Percentiles rank a stretch among this genome's conserved stretches.
Evolutionary conservation across 2,113 vertebrate species (phyloP).

Genomic region (Mola mola): DNA sequence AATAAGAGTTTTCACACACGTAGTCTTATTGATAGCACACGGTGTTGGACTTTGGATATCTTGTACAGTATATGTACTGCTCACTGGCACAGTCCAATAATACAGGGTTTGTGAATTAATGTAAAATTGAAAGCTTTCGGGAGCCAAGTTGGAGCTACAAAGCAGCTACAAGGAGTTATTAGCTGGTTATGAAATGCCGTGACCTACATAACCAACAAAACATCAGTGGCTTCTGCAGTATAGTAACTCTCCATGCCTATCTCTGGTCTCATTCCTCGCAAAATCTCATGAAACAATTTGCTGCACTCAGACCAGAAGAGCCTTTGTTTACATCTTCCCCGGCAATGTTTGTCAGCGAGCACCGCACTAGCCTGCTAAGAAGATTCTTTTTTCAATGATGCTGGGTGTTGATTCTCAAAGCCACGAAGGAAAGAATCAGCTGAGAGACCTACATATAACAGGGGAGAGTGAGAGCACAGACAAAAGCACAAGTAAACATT

Average conservation of each 20-base stretch:
- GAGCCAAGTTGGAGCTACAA: conserved; percentile 17
- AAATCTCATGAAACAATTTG: background rate
- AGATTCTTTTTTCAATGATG: too few species aligned
- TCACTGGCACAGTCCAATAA: conserved; percentile 27
- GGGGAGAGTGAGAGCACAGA: too few species aligned
- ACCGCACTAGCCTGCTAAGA: too few species aligned
- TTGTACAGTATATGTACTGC: conserved; percentile 39
- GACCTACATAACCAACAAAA: background rate
- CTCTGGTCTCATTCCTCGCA: background rate
- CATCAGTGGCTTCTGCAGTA: too few species aligned
- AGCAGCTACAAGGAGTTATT: background rate
- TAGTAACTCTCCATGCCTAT: background rate
- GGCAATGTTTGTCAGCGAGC: too few species aligned
- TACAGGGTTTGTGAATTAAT: conserved; percentile 20
- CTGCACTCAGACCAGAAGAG: background rate
- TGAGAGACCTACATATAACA: background rate
- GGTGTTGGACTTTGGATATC: conserved; percentile 36
- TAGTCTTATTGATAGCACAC: conserved; percentile 43
- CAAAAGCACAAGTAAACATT: too few species aligned
- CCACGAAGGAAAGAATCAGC: too few species aligned
- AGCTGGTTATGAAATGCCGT: background rate
- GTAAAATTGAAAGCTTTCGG: conserved; percentile 10
- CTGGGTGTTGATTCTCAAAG: too few species aligned
- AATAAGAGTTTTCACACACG: conserved; percentile 18
- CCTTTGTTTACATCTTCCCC: background rate